Conservation (phyloP, 2,113 vertebrate species). For the Dasyprocta punctata region DNA sequence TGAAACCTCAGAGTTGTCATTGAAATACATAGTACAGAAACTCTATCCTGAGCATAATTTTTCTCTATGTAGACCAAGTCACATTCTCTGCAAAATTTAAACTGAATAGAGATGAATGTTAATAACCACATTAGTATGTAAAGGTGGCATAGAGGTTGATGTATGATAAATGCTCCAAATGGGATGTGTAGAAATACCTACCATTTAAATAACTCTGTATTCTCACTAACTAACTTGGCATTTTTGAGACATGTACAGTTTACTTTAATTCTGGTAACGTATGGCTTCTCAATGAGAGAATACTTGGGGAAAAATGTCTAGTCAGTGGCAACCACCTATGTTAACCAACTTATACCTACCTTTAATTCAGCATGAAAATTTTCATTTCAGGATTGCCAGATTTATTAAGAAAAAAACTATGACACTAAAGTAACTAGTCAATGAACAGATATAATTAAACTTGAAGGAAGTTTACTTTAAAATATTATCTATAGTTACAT, state of each 20-base stretch:
- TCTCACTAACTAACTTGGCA: neutral
- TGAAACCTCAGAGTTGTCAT: slow-evolving; percentile 64
- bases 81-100: slow-evolving; percentile 71
- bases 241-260: neutral
- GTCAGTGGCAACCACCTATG: rapidly evolving
- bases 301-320: neutral
- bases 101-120: slow-evolving; percentile 77
- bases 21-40: slow-evolving; percentile 80
- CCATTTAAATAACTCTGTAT: slow-evolving; percentile 59
- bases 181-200: slow-evolving; percentile 49
- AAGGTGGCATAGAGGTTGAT: slow-evolving; percentile 74
- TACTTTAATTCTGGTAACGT: neutral
- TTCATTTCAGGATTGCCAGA: neutral
- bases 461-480: neutral
- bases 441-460: neutral
- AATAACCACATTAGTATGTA: slow-evolving; percentile 76
- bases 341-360: neutral
- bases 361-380: neutral
- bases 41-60: slow-evolving; percentile 20
- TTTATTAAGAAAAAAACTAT: neutral
- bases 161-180: slow-evolving; percentile 47
- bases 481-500: neutral
- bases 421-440: neutral
- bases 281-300: neutral
- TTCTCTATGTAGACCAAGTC: neutral